These are phyloP conservation scores for Adelosebastes latens DNA, from an alignment of 2,797 vertebrate species.

Conservation along the genomic window DNA sequence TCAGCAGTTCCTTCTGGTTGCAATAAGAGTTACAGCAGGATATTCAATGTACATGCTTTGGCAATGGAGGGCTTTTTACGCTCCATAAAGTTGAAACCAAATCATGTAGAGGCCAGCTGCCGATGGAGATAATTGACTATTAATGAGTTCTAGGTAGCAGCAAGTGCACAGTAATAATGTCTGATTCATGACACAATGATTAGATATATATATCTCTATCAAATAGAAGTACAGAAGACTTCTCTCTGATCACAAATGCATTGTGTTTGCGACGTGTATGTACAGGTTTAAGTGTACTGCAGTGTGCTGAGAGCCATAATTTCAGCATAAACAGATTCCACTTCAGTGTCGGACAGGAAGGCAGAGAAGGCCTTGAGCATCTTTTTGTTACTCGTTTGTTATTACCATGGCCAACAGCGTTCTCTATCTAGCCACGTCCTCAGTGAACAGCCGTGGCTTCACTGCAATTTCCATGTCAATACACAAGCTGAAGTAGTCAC, in stretches of 20 bases:
- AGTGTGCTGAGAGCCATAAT: background rate
- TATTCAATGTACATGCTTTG: background rate
- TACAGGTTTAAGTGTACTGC: background rate
- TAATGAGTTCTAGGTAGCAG: background rate
- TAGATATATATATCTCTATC: background rate
- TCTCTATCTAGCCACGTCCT: background rate
- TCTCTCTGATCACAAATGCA: background rate
- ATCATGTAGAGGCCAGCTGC: background rate
- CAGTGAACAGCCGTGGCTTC: background rate
- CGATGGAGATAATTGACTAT: background rate
- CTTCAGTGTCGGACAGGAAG: background rate
- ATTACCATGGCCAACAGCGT: background rate
- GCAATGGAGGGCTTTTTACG: background rate
- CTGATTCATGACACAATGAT: background rate
- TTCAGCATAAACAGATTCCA: background rate
- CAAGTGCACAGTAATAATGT: background rate
- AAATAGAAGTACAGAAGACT: background rate
- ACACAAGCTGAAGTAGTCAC: background rate
- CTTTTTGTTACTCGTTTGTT: conserved; percentile 1
- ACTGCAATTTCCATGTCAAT: conserved; percentile 39
- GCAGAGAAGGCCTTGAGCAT: background rate
- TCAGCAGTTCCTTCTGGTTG: background rate
- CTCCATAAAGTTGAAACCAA: background rate
- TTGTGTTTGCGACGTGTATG: background rate
- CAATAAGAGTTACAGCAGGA: background rate